Evolutionary conservation across 37 sponge, comb jelly and placozoan genomes (phyloP), one percentile per base, ranked within the genome.

Genomic region (Haliclona indistincta): DNA sequence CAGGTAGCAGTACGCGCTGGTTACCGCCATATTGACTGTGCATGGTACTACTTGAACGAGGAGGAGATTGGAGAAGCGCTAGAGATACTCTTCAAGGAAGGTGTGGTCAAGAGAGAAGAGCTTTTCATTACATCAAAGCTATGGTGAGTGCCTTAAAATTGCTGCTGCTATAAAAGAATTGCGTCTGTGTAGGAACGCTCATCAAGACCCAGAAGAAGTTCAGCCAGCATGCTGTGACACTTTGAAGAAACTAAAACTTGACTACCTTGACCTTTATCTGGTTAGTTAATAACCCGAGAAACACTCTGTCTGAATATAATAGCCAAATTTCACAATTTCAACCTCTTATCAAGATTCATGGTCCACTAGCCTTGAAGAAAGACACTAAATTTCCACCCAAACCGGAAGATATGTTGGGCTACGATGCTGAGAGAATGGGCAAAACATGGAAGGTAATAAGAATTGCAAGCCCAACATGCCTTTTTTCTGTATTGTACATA

Each of bases 21-120:
- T 36, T 92, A 92, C 63, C 56, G 85, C 6, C 93, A 92, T 81
- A 69, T 92, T 20, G 93, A 92, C 85, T 87, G 93, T 78, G 93
- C 93, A n/a, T 75, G 74, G 60, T 70, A 76, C 54, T 92, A 92
- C 49, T 38, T 33, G 43, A 92, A 92, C 51, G 93, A 92, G 42
- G 81, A 35, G 1, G 93, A 92, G 74, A 35, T 97, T 41, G 97
- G 97, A 0, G 81, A 63, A 1, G 94, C 94, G 3, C 56, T 97
- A 0, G 64, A 86, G 66, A 84, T 71, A 58, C 56, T 81, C 40
- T 76, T 97, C 64, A 84, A 79, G 35, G 88, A 83, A 35, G 93
- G 88, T 6, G 69, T 84, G 34, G 84, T 79, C 37, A 87, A 83
- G 70, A 63, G 93, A 72, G 88, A 87, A 39, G 85, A 92, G 20